Evolutionary conservation across 2,797 vertebrate species (phyloP), one percentile per base, ranked within the genome.

Genomic region (Pachyuromys duprasi): DNA sequence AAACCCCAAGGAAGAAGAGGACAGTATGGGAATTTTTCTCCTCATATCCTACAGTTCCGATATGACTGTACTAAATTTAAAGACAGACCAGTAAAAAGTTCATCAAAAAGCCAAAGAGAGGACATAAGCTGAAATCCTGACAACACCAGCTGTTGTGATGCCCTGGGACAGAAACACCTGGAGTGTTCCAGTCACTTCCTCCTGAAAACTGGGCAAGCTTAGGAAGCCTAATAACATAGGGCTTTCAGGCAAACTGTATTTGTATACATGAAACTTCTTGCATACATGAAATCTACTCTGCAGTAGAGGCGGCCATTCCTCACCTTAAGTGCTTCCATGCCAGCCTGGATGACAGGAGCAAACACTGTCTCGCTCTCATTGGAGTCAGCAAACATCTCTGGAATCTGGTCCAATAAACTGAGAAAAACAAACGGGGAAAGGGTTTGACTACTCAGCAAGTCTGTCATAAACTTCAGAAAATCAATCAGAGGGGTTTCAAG

Each of bases 391-490:
- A 99, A 99, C 99, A 99, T 99, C 97, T 99, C 99, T 53, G 99
- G 99, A 98, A 99, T 99, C 98, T 99, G 99, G 96, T 99, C 99
- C 98, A 99, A 98, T 96, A 99, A 99, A 97, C 99, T 99, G 36
- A 0, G 26, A 88, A 95, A 98, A 84, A 96, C 0, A 5, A 28
- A 33, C 39, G 75, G 31, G 86, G 76, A 92, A 92, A 22, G 60
- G 45, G 90, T 89, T 81, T 80, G 93, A 15, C 63, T 7, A 3
- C 26, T 75, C 31, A 86, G 33, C 0, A 0, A 28, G 91, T 42
- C 31, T 49, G 3, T 11, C 83, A 95, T 18, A 89, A 92, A 55
- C 60, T 18, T 90, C 22, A 70, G 79, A 45, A 69, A 86, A 39
- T 80, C 93, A 63, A 72, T 53, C 70, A 84, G 2, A n/a, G 60